Evolutionary conservation across 2,797 vertebrate species (phyloP), one percentile per base, ranked within the genome.

Genomic region (Phoeniculus purpureus): DNA sequence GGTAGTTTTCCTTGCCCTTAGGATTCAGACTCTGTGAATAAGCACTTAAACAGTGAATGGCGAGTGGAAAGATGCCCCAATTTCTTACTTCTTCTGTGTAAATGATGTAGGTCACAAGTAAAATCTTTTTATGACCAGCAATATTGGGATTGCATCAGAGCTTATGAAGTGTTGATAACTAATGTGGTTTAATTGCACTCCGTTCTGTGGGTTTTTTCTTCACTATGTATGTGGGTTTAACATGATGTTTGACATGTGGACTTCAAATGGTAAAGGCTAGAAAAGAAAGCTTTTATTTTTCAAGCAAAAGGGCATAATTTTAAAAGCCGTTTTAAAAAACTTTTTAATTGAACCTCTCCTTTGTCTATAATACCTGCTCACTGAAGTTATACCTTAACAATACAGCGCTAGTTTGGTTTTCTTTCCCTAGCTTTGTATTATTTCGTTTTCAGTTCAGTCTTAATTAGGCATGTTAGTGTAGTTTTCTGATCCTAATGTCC

Each of bases 161-260:
- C 90, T 96, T 94, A 97, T 97, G 97, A 97, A 96, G 95, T 96
- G 96, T 95, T 94, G 96, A 96, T 97, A 96, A 96, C 89, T 83
- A 75, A 87, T 76, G 87, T 94, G 85, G 84, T 92, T 91, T 95
- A 94, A 89, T 92, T 84, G 68, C 67, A 76, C 22, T 18, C n/a
- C 67, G 71, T 92, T 56, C 62, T 52, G 52, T 76, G 31, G 52
- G 17, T 9, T 32, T 2, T 83, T 34, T n/a, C 52, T 64, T 64
- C 37, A 31, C 5, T 47, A n/a, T 59, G 9, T 67, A 23, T 73
- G 50, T 86, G 27, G 85, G 56, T 91, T 94, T 92, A 93, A 91
- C 45, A 10, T 74, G 26, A 60, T 73, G 40, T 76, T 90, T 94
- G 81, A 87, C 80, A n/a, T 52, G 47, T 94, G 34, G 75, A 79